Evolutionary conservation across 2,888 invertebrate genomes (phyloP).

Genomic region (Spicauda simplicius): DNA sequence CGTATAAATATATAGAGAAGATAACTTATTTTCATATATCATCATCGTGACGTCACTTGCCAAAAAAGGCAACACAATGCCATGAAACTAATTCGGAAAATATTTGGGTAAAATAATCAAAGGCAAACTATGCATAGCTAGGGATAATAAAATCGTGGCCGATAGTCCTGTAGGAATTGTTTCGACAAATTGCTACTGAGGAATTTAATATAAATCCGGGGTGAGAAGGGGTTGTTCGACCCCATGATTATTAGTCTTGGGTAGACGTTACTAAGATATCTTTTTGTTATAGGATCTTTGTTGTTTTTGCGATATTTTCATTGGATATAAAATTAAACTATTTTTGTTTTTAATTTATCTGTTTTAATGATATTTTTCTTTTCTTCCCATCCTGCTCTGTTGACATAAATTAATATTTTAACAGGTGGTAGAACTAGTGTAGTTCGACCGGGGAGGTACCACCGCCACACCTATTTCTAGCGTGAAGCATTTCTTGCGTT

Average conservation of each 20-base stretch:
- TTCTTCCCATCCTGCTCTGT: no score
- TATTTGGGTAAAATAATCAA: conserved; percentile 7
- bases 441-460: no score
- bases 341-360: no score
- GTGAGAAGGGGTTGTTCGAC: conserved; percentile 73
- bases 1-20: no score
- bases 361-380: no score
- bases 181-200: conserved; percentile 76
- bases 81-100: background rate
- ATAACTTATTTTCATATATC: no score
- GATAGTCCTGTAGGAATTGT: conserved; percentile 68
- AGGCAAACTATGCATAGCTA: conserved; percentile 29
- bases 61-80: no score
- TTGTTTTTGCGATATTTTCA: conserved; percentile 8
- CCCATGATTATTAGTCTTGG: conserved; percentile 72
- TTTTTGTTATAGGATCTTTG: conserved; percentile 19
- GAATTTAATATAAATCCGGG: conserved; percentile 82
- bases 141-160: conserved; percentile 71
- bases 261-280: conserved; percentile 32
- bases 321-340: background rate
- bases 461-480: no score
- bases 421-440: no score
- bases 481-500: no score
- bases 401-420: no score
- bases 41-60: no score